phyloP scores from a whole-genome alignment of 1,140 invertebrate genomes.

The Papilio dardanus region DNA sequence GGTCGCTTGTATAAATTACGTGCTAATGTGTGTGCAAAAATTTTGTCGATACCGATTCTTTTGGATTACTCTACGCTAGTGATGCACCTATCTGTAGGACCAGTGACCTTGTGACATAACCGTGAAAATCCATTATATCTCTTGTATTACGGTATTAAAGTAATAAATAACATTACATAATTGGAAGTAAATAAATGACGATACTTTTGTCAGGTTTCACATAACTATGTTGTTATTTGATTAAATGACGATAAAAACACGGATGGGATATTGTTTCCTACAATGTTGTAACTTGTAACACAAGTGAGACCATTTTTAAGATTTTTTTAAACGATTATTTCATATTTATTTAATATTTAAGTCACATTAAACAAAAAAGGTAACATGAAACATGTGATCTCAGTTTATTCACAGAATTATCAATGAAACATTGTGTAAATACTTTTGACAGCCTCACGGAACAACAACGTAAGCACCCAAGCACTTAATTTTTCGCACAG shows the following conservation, averaged over 20 bases:
- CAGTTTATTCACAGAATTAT: no score
- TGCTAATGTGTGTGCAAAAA: conserved; percentile 24
- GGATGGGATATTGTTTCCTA: background rate
- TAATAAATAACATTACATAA: conserved; percentile 15
- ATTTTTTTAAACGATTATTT: background rate
- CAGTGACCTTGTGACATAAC: background rate
- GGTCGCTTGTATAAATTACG: conserved; percentile 36
- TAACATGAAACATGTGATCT: background rate
- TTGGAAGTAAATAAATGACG: background rate
- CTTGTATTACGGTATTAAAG: background rate
- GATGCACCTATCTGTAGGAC: background rate
- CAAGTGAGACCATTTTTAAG: no score
- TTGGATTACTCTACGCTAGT: background rate
- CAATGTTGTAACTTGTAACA: background rate
- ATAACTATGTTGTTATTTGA: conserved; percentile 22
- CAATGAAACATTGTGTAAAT: no score
- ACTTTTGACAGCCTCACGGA: background rate
- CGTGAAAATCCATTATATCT: background rate
- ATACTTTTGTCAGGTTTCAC: conserved; percentile 21
- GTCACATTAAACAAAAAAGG: background rate
- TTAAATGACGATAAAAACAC: background rate
- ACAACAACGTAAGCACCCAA: background rate
- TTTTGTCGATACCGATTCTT: background rate
- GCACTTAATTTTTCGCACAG: background rate
- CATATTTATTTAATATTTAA: background rate